These are phyloP conservation scores for Mastigias papua DNA, from an alignment of 30 jellyfish, hydroid and myxozoan species.

Conservation along the genomic window DNA sequence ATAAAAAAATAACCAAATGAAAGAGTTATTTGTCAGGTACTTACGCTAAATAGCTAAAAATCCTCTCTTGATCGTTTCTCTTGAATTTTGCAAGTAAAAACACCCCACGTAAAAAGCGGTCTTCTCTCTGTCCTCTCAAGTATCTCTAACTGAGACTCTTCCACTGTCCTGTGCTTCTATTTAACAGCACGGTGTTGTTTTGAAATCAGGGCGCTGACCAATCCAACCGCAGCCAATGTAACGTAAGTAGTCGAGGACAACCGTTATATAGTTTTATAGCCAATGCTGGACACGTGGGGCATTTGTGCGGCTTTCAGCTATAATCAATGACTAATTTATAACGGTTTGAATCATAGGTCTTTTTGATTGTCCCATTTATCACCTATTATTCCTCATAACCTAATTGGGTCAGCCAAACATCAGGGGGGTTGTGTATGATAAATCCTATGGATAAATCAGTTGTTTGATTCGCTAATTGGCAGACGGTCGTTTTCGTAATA, in stretches of 20 bases:
- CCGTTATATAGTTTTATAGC: constrained; percentile 78
- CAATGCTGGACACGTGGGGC: constrained; percentile 73
- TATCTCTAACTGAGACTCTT: background rate
- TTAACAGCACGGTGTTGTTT: constrained; percentile 28
- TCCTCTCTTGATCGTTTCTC: background rate
- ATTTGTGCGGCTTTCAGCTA: constrained; percentile 62
- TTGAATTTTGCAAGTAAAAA: background rate
- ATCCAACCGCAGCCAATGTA: constrained; percentile 60
- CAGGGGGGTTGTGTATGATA: constrained; percentile 68
- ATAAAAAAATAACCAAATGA: too few species aligned
- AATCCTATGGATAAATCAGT: constrained; percentile 27
- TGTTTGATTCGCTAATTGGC: background rate
- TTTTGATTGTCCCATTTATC: constrained; percentile 51
- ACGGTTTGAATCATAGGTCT: constrained; percentile 74
- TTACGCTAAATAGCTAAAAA: background rate
- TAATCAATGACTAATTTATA: constrained; percentile 75
- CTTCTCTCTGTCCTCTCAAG: constrained; percentile 16
- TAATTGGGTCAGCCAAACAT: constrained; percentile 48
- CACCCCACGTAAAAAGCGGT: background rate
- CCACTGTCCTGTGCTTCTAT: constrained; percentile 9
- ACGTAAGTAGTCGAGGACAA: constrained; percentile 20
- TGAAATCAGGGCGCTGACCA: constrained; percentile 32
- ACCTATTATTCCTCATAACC: constrained; percentile 19
- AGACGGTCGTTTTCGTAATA: background rate
- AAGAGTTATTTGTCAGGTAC: too few species aligned